Evolutionary conservation across 2,888 invertebrate species (phyloP).

Genomic region (Apomyelois bistriatella): DNA sequence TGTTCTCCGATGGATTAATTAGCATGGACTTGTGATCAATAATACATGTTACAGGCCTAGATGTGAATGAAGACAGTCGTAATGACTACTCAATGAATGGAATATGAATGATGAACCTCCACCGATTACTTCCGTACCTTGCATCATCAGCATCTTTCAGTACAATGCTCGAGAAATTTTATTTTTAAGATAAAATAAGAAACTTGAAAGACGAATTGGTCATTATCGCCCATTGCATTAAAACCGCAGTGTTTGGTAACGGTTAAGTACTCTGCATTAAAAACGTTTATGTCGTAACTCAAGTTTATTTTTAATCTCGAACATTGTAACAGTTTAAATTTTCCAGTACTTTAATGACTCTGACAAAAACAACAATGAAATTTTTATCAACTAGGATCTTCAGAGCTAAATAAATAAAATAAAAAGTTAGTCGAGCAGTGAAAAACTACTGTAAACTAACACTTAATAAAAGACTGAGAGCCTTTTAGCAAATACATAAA

Average conservation of each 20-base stretch:
- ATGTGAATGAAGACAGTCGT: neutral
- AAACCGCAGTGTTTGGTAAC: slow-evolving; percentile 2
- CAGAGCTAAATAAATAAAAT: too few relatives aligned
- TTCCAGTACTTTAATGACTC: neutral
- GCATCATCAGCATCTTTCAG: neutral
- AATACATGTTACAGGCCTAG: neutral
- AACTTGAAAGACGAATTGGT: neutral
- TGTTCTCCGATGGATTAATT: neutral
- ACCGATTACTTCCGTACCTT: neutral
- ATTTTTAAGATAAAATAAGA: neutral
- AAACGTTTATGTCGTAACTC: neutral
- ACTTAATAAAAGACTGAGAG: too few relatives aligned
- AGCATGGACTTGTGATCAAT: neutral
- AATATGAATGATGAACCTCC: neutral
- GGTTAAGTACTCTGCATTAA: neutral
- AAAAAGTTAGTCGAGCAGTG: too few relatives aligned
- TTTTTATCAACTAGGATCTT: too few relatives aligned
- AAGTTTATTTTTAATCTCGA: neutral
- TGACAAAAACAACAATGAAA: neutral
- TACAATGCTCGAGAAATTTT: neutral
- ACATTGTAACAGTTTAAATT: neutral
- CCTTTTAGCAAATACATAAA: too few relatives aligned
- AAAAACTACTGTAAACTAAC: too few relatives aligned
- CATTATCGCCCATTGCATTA: neutral
- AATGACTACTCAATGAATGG: neutral